These are phyloP conservation scores for Erynnis tages DNA, from an alignment of 2,888 invertebrate genomes.

Conservation along the genomic window DNA sequence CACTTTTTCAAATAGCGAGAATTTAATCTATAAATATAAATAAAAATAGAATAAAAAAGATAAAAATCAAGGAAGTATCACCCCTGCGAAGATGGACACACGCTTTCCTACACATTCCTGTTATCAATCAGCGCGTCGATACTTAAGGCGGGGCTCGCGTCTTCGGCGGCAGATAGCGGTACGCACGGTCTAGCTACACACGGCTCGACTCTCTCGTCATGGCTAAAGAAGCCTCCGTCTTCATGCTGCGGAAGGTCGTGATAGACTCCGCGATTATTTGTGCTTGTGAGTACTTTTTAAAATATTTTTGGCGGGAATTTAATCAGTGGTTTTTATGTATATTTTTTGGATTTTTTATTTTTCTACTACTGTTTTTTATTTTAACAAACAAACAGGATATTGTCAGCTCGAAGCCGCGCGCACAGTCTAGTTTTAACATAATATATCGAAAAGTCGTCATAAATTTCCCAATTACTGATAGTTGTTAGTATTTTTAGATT, in stretches of 20 bases:
- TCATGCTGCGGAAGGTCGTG: slow-evolving; percentile 56
- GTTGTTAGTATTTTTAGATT: too few relatives aligned
- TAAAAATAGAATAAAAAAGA: neutral
- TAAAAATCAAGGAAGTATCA: neutral
- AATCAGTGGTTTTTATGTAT: neutral
- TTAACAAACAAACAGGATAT: too few relatives aligned
- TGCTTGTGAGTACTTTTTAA: slow-evolving; percentile 51
- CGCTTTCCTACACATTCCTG: slow-evolving; percentile 4
- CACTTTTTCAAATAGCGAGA: too few relatives aligned
- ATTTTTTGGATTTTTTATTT: neutral
- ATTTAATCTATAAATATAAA: too few relatives aligned
- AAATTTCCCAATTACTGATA: too few relatives aligned
- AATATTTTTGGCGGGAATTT: neutral
- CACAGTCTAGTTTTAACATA: too few relatives aligned
- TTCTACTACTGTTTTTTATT: neutral
- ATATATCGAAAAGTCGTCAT: too few relatives aligned
- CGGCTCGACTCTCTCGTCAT: slow-evolving; percentile 30
- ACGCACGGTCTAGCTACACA: neutral
- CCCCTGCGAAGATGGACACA: slow-evolving; percentile 16
- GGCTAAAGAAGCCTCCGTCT: slow-evolving; percentile 49
- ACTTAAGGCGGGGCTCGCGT: slow-evolving; percentile 22
- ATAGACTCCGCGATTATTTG: slow-evolving; percentile 55
- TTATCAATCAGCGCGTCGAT: slow-evolving; percentile 19
- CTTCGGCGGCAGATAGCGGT: neutral
- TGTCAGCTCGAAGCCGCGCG: too few relatives aligned